phyloP scores from a whole-genome alignment of 2,797 vertebrate genomes.

The Rhyacichthys aspro region DNA sequence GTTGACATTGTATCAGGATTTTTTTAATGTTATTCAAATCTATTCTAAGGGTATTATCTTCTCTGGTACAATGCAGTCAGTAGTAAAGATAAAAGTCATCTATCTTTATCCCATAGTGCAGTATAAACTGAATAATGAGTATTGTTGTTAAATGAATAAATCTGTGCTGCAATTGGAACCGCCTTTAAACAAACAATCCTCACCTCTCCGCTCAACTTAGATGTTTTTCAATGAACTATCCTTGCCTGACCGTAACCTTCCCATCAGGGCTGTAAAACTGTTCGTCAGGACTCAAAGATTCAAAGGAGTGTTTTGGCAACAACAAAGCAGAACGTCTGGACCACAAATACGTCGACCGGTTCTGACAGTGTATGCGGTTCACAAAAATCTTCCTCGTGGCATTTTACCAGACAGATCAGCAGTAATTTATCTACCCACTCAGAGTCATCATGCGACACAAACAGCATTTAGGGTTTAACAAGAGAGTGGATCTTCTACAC shows the following conservation, averaged over 20 bases:
- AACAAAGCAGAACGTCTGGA: slow-evolving; percentile 27
- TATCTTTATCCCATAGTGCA: too few relatives aligned
- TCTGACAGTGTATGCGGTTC: slow-evolving; percentile 29
- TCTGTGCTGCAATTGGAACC: too few relatives aligned
- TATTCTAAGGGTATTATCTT: too few relatives aligned
- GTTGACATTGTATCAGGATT: too few relatives aligned
- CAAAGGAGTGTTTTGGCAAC: slow-evolving; percentile 41
- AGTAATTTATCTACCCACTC: slow-evolving; percentile 5
- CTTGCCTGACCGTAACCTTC: not conserved
- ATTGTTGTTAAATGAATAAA: too few relatives aligned
- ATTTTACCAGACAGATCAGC: slow-evolving; percentile 21
- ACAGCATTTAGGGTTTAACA: slow-evolving; percentile 8
- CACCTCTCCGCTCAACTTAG: too few relatives aligned
- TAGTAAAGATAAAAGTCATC: too few relatives aligned
- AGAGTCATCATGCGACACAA: slow-evolving; percentile 19
- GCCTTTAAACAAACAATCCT: too few relatives aligned
- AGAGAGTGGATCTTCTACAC: not conserved
- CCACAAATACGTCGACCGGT: slow-evolving; percentile 39
- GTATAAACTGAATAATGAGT: too few relatives aligned
- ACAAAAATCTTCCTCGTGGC: slow-evolving; percentile 27
- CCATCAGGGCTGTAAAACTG: slow-evolving; percentile 13
- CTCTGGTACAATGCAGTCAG: too few relatives aligned
- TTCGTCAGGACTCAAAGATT: slow-evolving; percentile 19
- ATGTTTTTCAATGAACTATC: not conserved
- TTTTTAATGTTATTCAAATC: too few relatives aligned